Base-by-base conservation (phyloP, 2,888 invertebrate species). In the Synanthedon andrenaeformis region DNA sequence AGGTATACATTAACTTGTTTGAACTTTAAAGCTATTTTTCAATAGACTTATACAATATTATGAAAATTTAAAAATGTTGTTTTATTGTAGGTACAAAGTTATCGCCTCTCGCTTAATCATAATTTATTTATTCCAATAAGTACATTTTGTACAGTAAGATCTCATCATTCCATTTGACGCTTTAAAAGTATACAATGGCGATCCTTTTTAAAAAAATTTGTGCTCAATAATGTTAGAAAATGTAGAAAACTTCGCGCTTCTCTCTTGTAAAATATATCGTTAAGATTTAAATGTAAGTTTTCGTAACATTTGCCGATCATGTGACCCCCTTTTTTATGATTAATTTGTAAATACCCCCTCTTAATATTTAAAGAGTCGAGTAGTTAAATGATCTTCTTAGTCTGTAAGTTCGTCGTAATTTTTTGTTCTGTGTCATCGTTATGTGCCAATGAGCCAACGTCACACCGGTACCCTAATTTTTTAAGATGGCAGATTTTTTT, bases 121-220 rank as follows among this genome's bases (percentile, higher is more conserved):
- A 45, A 13, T 6, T 13, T 14, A 12, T 45, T 45, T 45, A 45
- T 45, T 45, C 45, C 45, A 45, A 6, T 14, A 45, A 45, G 45
- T 45, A 45, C 45, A 14, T 45, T 45, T 12, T 8, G 45, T 67
- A 64, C 67, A 72, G 61, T 74, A 74, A 79, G 86, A 85, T 86
- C 86, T 85, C 85, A 86, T 74, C 86, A 86, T 86, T 86, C 86
- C 85, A 84, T 71, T 65, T 60, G 62, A 71, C 64, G 78, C 79
- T 82, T 82, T 82, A 80, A 79, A 63, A 55, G 55, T 58, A 56
- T 58, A 56, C 59, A 60, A 59, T 64, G 59, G 61, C 62, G 64
- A 54, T 59, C 59, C 56, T 54, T 54, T 69, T 23, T 69, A 76
- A 82, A 74, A 81, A 76, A 54, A 42, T 56, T 53, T 61, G 62